Conservation (phyloP, 2,113 vertebrate species). For the Oncorhynchus mykiss region DNA sequence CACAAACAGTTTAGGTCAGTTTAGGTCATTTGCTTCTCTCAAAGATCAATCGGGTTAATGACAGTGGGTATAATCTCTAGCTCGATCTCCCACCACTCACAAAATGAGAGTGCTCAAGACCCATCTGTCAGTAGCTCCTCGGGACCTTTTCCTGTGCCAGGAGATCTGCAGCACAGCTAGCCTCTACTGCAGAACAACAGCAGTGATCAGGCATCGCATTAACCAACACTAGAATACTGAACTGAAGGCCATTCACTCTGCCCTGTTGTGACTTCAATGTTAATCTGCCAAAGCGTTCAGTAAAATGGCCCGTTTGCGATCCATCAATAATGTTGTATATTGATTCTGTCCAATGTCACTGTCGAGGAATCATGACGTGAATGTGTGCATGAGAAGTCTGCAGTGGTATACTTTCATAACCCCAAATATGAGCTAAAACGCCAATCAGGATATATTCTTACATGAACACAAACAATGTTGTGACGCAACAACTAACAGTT, state of each 20-base stretch:
- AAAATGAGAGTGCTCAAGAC: constrained; percentile 8
- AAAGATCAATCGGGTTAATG: constrained; percentile 51
- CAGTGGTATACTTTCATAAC: background rate
- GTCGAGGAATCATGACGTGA: background rate
- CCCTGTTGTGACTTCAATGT: background rate
- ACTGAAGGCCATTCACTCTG: background rate
- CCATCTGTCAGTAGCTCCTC: constrained; percentile 60
- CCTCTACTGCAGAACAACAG: constrained; percentile 15
- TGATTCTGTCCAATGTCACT: background rate
- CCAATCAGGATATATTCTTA: background rate
- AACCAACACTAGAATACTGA: constrained; percentile 7
- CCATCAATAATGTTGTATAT: background rate
- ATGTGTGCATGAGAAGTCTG: background rate
- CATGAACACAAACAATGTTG: background rate
- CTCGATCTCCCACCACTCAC: background rate
- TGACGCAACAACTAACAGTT: background rate
- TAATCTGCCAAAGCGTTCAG: background rate
- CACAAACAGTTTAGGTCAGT: background rate
- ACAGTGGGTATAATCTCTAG: constrained; percentile 49
- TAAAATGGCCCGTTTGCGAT: background rate
- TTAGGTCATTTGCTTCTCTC: background rate
- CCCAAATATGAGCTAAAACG: background rate
- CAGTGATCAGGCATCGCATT: constrained; percentile 12
- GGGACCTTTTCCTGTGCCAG: constrained; percentile 36
- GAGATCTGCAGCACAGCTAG: constrained; percentile 30